Evolutionary conservation across 2,888 invertebrate genomes (phyloP).

Genomic region (Phortica okadai): DNA sequence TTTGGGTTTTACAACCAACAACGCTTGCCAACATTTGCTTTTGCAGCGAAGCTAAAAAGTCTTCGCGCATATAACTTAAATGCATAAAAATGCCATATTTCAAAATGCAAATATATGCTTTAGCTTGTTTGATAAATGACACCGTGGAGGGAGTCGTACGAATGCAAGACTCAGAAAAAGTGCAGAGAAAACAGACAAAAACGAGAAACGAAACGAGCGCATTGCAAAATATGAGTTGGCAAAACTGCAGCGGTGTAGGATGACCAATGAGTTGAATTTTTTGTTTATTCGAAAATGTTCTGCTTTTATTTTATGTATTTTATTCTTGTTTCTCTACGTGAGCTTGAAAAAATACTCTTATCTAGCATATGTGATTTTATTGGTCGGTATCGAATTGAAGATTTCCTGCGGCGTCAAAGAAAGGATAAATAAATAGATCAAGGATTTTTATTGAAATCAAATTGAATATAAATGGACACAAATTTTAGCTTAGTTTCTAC

Average conservation of each 20-base stretch:
- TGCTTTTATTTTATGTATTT: too few relatives aligned
- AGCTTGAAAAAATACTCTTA: too few relatives aligned
- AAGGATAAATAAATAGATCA: too few relatives aligned
- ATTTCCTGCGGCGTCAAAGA: too few relatives aligned
- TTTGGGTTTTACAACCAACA: not conserved
- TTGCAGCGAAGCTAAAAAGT: constrained; percentile 13
- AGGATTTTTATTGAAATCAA: too few relatives aligned
- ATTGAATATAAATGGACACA: too few relatives aligned
- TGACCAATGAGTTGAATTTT: too few relatives aligned
- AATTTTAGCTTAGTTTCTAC: too few relatives aligned
- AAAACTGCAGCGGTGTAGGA: not conserved
- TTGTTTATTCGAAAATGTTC: too few relatives aligned
- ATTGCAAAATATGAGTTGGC: not conserved
- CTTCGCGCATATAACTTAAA: constrained; percentile 43
- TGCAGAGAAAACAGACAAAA: not conserved
- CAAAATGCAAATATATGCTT: constrained; percentile 70
- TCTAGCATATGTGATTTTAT: too few relatives aligned
- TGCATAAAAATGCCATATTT: constrained; percentile 70
- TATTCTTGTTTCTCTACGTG: too few relatives aligned
- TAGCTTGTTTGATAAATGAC: constrained; percentile 70
- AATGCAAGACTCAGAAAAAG: constrained; percentile 42
- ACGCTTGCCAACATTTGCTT: constrained; percentile 5
- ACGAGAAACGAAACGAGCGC: not conserved
- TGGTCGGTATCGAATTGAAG: too few relatives aligned
- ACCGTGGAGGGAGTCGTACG: constrained; percentile 68